Conservation (phyloP, 2,113 vertebrate species). For the Ia io region DNA sequence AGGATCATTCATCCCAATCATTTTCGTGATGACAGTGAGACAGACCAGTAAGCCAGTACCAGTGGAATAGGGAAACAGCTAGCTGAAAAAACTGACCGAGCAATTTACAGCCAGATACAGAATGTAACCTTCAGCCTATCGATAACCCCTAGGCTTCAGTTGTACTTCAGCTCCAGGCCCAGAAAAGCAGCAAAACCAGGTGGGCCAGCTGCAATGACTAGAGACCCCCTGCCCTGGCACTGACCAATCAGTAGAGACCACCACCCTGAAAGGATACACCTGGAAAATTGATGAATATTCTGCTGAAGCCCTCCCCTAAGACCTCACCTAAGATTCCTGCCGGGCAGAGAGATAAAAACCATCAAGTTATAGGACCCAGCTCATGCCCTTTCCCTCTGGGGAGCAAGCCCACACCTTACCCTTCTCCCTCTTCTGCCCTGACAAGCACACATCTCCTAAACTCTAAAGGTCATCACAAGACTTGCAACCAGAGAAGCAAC, state of each 20-base stretch:
- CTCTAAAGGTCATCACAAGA: background rate
- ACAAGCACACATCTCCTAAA: background rate
- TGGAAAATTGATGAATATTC: background rate
- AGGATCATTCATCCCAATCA: slow-evolving; percentile 28
- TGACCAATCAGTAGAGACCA: background rate
- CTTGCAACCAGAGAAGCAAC: background rate
- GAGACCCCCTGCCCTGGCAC: background rate
- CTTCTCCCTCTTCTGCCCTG: background rate
- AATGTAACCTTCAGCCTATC: background rate
- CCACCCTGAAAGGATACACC: background rate
- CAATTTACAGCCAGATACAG: background rate
- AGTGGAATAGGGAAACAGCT: background rate
- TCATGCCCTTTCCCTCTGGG: background rate
- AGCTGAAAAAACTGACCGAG: background rate
- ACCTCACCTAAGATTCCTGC: background rate
- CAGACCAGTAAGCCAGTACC: background rate
- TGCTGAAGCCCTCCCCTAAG: background rate
- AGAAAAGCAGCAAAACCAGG: background rate
- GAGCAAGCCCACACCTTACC: background rate
- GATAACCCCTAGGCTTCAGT: background rate
- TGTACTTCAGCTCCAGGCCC: background rate
- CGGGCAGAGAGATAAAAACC: background rate
- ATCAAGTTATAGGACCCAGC: background rate
- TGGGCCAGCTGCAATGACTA: background rate
- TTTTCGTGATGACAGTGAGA: slow-evolving; percentile 33